Conservation (phyloP, 2,797 vertebrate genomes). For the Sphenopsis melanotis region DNA sequence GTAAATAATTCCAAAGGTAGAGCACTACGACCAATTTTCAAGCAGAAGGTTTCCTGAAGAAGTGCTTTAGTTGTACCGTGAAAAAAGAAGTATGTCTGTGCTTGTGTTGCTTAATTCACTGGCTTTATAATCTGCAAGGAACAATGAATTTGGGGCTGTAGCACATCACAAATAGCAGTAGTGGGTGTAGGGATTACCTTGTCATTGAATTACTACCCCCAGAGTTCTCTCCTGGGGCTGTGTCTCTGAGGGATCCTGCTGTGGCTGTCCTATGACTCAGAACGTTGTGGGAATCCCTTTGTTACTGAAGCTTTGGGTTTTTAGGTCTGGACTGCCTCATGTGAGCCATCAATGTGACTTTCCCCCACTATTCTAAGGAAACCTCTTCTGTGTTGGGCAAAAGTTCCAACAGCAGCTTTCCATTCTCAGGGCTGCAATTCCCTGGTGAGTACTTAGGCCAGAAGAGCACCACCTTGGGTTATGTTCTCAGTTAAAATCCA, state of each 20-base stretch:
- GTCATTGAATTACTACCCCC: neutral
- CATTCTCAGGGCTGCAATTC: neutral
- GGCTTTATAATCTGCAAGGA: neutral
- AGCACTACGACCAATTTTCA: neutral
- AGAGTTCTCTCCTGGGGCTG: neutral
- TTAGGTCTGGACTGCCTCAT: neutral
- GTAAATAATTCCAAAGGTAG: neutral
- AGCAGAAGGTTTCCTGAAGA: neutral
- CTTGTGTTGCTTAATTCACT: neutral
- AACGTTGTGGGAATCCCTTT: constrained; percentile 13
- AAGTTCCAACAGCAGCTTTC: neutral
- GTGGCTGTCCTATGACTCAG: neutral
- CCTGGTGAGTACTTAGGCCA: neutral
- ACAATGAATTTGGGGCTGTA: neutral
- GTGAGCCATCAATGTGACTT: neutral
- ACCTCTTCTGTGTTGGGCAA: neutral
- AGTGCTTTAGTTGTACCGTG: neutral
- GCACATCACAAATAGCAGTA: neutral
- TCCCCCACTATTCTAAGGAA: neutral
- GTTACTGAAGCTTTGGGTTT: neutral
- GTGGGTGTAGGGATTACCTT: neutral
- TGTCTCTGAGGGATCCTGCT: neutral
- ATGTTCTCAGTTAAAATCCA: neutral
- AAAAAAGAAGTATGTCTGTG: neutral
- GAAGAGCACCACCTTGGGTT: neutral